Base-by-base conservation (phyloP, 1,140 invertebrate species). In the Ceratina australensis region DNA sequence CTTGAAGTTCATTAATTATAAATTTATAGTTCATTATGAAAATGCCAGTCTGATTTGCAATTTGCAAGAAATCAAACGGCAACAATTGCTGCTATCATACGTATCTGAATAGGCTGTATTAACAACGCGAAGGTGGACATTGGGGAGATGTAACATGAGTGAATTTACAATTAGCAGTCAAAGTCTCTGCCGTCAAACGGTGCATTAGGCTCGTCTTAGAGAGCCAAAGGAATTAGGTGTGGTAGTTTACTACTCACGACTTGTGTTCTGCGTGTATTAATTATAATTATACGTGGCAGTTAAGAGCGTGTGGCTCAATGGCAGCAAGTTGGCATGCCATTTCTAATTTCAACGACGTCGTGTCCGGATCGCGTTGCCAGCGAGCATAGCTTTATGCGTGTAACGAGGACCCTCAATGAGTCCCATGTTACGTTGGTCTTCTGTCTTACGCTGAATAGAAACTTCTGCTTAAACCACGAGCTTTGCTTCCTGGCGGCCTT, bases 271-370 rank as follows among this genome's bases (percentile, higher is more conserved):
- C 26, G 24, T 65, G 63, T 73, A 61, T 80, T 83, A 82, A 83
- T 82, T 83, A 83, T 82, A 82, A 83, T 82, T 82, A 83, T 83
- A 42, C 69, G 72, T 65, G 61, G 69, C 64, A 59, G 52, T 42
- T 50, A 52, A 72, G 64, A 57, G 73, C 68, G 57, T 49, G 65
- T 50, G 57, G 61, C 74, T 82, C 74, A 64, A 81, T 82, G 74
- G 74, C 16, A 42, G 79, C 28, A 81, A 82, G 63, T 72, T 63
- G 68, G 78, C 73, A 52, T 81, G 54, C 56, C 65, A 68, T 71
- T 74, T 66, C 69, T 81, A 82, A 83, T 83, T 83, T 75, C 81
- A 60, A 66, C 63, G 80, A 69, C 59, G 78, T 79, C 57, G 33
- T 42, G 80, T 78, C 81, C 79, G 28, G 68, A 83, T 83, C 73